Base-by-base conservation (phyloP, 2,113 vertebrate genomes). In the Pantherophis guttatus region DNA sequence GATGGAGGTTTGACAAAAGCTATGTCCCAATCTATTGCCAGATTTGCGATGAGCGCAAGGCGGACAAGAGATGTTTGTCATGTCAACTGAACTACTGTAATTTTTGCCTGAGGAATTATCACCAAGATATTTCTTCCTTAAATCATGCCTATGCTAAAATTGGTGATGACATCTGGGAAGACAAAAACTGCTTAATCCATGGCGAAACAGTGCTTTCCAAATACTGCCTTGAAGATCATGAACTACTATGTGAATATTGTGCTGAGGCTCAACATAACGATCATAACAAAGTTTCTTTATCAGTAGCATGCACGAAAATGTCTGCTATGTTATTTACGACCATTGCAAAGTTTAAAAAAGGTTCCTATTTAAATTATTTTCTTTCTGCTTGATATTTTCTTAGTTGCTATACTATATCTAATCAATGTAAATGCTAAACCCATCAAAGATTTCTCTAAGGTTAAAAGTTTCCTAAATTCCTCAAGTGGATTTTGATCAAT, bases 311-410 rank as follows among this genome's bases (percentile, higher is more conserved):
- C 91, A 97, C 97, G 0, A 96, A 96, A 90, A 88, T 95, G 58
- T 91, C 95, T 2, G 96, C 96, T 0, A 95, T 95, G 0, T 97
- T 97, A 91, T 97, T 97, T 91, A 93, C 95, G 3, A 95, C 95
- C 91, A 97, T 97, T 5, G 96, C 95, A 95, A 97, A 97, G 93
- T 97, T 96, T 94, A 97, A 97, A 95, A 95, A 97, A 97, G 96
- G 97, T 97, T 52, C 23, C 53, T 95, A 48, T 94, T 93, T 58
- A 89, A 57, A 81, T 86, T 86, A 8, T 86, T 44, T 58, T 12
- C 48, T 39, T 86, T 48, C 33, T n/a, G 0, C 11, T 55, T 39
- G 23, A 39, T 59, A 33, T 86, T 44, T 90, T 92, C 33, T 57
- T n/a, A 33, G 59, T 29, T 39, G 50, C 23, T 86, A 59, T 81